These are phyloP conservation scores for Hermodice carunculata DNA, from an alignment of 2,888 invertebrate species.

Conservation along the genomic window DNA sequence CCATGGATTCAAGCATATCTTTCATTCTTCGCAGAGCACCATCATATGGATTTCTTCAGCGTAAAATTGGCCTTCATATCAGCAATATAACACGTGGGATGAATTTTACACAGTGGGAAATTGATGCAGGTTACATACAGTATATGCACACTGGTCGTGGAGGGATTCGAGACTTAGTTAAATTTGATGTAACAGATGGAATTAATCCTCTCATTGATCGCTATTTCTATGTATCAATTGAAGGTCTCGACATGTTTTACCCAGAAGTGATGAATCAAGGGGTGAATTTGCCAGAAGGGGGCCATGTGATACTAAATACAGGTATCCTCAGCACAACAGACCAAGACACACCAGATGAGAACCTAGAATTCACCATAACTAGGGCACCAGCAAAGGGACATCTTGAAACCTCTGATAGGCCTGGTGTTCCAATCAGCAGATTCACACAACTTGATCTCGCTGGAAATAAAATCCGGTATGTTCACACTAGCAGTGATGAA, in stretches of 20 bases:
- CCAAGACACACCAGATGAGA: slow-evolving; percentile 61
- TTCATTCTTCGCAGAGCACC: slow-evolving; percentile 63
- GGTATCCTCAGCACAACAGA: slow-evolving; percentile 65
- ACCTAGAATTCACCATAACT: slow-evolving; percentile 63
- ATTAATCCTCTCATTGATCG: slow-evolving; percentile 65
- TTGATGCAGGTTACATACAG: slow-evolving; percentile 57
- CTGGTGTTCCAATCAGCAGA: slow-evolving; percentile 57
- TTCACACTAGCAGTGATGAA: slow-evolving; percentile 64
- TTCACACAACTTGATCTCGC: slow-evolving; percentile 68
- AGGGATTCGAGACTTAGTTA: slow-evolving; percentile 66
- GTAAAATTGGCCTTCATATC: slow-evolving; percentile 31
- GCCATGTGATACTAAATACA: slow-evolving; percentile 62
- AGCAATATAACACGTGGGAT: slow-evolving; percentile 60
- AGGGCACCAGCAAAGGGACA: slow-evolving; percentile 63
- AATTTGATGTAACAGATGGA: slow-evolving; percentile 69
- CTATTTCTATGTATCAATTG: slow-evolving; percentile 66
- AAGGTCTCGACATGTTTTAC: slow-evolving; percentile 61
- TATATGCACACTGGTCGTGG: slow-evolving; percentile 64
- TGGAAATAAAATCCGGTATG: slow-evolving; percentile 67
- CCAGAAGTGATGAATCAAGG: slow-evolving; percentile 66
- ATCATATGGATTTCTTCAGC: slow-evolving; percentile 59
- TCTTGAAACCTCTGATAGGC: slow-evolving; percentile 59
- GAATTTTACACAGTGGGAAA: slow-evolving; percentile 67
- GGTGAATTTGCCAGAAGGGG: slow-evolving; percentile 65
- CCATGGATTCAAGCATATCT: slow-evolving; percentile 57